phyloP scores from a whole-genome alignment of 2,888 invertebrate genomes.

The Cataglyphis altisquamis region DNA sequence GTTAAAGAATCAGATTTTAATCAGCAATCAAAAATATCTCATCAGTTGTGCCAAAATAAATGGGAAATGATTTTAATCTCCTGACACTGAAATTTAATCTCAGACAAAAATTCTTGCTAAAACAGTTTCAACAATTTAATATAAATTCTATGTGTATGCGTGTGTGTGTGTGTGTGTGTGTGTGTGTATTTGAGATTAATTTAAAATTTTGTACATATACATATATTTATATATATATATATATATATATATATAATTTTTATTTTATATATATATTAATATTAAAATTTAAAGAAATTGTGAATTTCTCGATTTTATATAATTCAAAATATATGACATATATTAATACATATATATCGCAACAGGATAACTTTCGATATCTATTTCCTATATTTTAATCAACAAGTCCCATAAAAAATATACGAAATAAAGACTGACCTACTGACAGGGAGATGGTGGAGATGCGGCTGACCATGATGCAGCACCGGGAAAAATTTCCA shows the following conservation, averaged over 20 bases:
- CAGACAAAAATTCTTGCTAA: background rate
- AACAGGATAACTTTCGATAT: background rate
- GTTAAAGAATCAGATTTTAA: constrained; percentile 3
- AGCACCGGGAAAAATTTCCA: constrained; percentile 21
- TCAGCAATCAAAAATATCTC: background rate
- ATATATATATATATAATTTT: too few species aligned
- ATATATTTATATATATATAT: too few species aligned
- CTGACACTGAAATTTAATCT: background rate
- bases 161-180: background rate
- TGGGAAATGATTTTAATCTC: background rate
- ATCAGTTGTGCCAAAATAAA: constrained; percentile 15
- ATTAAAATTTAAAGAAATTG: background rate
- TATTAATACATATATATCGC: background rate
- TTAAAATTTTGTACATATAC: background rate
- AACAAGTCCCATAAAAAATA: background rate
- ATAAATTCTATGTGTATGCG: background rate
- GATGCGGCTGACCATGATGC: constrained; percentile 69
- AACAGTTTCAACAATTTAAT: constrained; percentile 3
- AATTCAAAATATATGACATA: background rate
- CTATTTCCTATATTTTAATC: background rate
- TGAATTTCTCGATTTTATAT: background rate
- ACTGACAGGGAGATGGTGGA: constrained; percentile 64
- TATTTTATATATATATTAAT: background rate
- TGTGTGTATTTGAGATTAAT: background rate
- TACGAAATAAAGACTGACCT: constrained; percentile 62